Evolutionary conservation across 2,888 invertebrate species (phyloP), one percentile per base, ranked within the genome.

Genomic region (Spilarctia lutea): DNA sequence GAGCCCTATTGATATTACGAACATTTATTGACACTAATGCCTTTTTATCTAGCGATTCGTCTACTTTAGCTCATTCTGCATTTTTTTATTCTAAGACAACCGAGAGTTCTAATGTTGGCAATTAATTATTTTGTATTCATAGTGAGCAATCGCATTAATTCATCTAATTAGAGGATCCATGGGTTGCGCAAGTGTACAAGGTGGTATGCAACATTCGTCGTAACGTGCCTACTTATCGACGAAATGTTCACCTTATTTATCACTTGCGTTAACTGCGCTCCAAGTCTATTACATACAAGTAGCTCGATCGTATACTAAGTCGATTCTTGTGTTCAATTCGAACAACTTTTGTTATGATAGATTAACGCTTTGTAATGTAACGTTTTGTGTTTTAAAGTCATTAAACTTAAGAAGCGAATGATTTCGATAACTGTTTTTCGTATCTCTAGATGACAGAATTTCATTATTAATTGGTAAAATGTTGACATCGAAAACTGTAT

Each of bases 151-250:
- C 89, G 89, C 83, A 85, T 83, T 87, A 85, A 86, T 86, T 89
- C 89, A 91, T 91, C 90, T 93, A 93, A 93, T 93, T 93, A 90
- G 91, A 86, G 83, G 85, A 88, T 87, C 84, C 82, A 85, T 82
- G 79, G 74, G 78, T 89, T 89, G 85, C 79, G 89, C 84, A 90
- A 90, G 81, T 75, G 72, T 71, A 65, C 71, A 65, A 65, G 63
- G 65, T 69, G 73, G 66, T 71, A 70, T 85, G 89, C 87, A 86
- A 87, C 82, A 84, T 74, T 77, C 80, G 72, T 75, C 79, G 84
- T 74, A 71, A 75, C 77, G 74, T 70, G 52, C 73, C 78, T 71
- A 71, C 71, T n/a, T 75, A 75, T 75, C 74, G 68, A 75, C 75
- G 81, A 78, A 80, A 81, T 80, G 75, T 78, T 71, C 74, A 74